Base-by-base conservation (phyloP, 2,797 vertebrate species). In the Remorina albescens region DNA sequence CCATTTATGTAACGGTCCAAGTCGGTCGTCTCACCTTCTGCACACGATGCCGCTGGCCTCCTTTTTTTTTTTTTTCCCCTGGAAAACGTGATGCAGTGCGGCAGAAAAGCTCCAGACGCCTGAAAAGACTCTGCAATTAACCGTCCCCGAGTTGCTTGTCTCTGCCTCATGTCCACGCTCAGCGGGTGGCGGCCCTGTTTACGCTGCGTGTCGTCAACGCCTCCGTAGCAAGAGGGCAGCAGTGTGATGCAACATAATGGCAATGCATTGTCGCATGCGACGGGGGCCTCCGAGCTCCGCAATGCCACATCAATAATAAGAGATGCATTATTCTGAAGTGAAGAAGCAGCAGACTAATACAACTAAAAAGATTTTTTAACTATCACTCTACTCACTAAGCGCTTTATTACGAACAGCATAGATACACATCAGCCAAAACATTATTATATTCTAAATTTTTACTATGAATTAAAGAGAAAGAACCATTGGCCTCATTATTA, bases 191-290 rank as follows among this genome's bases (percentile, higher is more conserved):
- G 37, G 66, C 37, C 1, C 34, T 76, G 66, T 87, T 86, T 78
- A 84, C 61, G 54, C 73, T 65, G 66, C 60, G 6, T 61, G 72
- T 26, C 18, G 19, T 49, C 72, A 25, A 65, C 57, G 57, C 46
- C 59, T 68, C 25, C 1, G 46, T 6, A 74, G 63, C 25, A 26
- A 63, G 26, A 63, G 57, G 63, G 44, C 75, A 77, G 53, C 47
- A 19, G 47, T 18, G 23, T 89, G 87, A 89, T 69, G 84, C 80
- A 89, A 90, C 23, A 13, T 6, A 18, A 67, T 67, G 65, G 65
- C 37, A 75, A 80, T 2, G 10, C 44, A 49, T 8, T 58, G 44
- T 67, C 60, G 62, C 34, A 32, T 34, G 11, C 18, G 44, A 12
- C 42, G 23, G 13, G 6, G 51, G 36, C 28, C 13, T n/a, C 19